Evolutionary conservation across 2,113 vertebrate genomes (phyloP), one percentile per base, ranked within the genome.

Genomic region (Callionymus lyra): DNA sequence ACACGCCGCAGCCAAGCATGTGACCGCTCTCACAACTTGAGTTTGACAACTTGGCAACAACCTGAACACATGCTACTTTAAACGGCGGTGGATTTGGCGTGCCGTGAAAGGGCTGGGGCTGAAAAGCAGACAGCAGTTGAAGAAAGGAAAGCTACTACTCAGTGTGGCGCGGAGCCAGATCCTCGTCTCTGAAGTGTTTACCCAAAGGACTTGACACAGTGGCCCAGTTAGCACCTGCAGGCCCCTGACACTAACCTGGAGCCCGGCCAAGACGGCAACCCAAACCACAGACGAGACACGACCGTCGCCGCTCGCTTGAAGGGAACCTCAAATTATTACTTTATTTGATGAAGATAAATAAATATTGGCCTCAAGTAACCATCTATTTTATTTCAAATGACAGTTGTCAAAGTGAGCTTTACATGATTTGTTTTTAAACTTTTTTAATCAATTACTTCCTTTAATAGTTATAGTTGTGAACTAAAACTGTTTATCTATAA

Each of bases 181-280:
- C 31, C 65, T 40, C 67, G 72, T 63, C 68, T 74, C 70, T 61
- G 68, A 51, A 34, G 62, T 59, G 67, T 80, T 81, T 77, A 82
- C 65, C 58, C 56, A 47, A 57, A 56, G 63, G 74, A 59, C 62
- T 67, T 80, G 76, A 80, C 81, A 82, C 70, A 76, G 62, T 77
- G 61, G 69, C 63, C 71, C 73, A 80, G 67, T 79, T 73, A 69
- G 70, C 71, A 66, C 71, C 59, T 73, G 43, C 48, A 37, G 58
- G 43, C 34, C 41, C 51, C 48, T 39, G 66, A 72, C 74, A 63
- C 48, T 37, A 55, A 48, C 2, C 63, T 79, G 82, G 80, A 77
- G 31, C 54, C 45, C 41, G 56, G 78, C 82, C 82, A 79, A 73
- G 56, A 38, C 59, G 58, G 53, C 38, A 13, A 43, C 40, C 52